These are phyloP conservation scores for Chascanopsetta lugubris DNA, from an alignment of 2,113 vertebrate species.

Conservation along the genomic window DNA sequence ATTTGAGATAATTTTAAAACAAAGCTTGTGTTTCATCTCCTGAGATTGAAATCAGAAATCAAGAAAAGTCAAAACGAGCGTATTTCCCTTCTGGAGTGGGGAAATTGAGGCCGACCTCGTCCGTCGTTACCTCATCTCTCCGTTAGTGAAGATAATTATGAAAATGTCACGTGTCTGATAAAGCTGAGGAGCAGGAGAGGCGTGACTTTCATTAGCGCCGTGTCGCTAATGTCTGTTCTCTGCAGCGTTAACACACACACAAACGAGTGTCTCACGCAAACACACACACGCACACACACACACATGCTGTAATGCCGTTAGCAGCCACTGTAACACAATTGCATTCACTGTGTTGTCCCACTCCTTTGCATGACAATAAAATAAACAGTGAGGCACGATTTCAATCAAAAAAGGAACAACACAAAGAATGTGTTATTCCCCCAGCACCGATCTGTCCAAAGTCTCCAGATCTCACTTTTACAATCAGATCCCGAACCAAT, in stretches of 20 bases:
- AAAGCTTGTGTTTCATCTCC: slow-evolving; percentile 3
- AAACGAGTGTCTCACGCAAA: slow-evolving; percentile 51
- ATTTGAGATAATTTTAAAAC: slow-evolving; percentile 10
- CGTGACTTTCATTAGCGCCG: slow-evolving; percentile 40
- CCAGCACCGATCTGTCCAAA: slow-evolving; percentile 11
- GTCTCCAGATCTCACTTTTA: slow-evolving; percentile 29
- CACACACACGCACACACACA: slow-evolving; percentile 11
- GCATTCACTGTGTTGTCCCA: slow-evolving; percentile 8
- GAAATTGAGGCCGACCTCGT: slow-evolving; percentile 6
- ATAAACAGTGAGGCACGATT: not conserved
- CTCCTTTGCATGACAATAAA: slow-evolving; percentile 24
- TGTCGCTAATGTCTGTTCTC: slow-evolving; percentile 49
- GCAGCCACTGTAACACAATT: slow-evolving; percentile 29
- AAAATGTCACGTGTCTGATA: slow-evolving; percentile 45
- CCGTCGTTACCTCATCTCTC: slow-evolving; percentile 29
- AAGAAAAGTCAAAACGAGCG: slow-evolving; percentile 9
- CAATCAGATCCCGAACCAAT: slow-evolving; percentile 43
- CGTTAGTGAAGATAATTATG: slow-evolving; percentile 26
- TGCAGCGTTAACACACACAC: slow-evolving; percentile 9
- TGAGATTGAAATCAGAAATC: slow-evolving; percentile 5
- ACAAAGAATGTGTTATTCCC: slow-evolving; percentile 10
- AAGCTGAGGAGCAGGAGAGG: slow-evolving; percentile 21
- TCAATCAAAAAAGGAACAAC: slow-evolving; percentile 10
- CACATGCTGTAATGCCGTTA: slow-evolving; percentile 1
- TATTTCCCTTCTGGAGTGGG: slow-evolving; percentile 9